Evolutionary conservation across 2,113 vertebrate genomes (phyloP).

Genomic region (Salvelinus alpinus): DNA sequence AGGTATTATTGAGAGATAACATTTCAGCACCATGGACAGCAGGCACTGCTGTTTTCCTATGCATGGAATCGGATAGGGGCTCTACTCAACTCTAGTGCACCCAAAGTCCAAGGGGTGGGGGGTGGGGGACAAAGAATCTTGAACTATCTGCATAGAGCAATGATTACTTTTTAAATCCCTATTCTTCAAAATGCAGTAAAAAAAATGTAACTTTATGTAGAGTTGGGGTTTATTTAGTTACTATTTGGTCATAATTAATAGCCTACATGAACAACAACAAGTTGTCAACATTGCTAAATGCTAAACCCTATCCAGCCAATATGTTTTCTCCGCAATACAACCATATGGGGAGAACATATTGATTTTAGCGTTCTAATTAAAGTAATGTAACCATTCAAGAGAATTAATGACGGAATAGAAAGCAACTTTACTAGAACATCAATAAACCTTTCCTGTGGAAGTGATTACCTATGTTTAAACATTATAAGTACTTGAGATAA

Average conservation of each 20-base stretch:
- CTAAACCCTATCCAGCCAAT: constrained; percentile 21
- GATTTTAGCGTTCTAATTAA: constrained; percentile 38
- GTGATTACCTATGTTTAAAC: too few relatives aligned
- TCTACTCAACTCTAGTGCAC: too few relatives aligned
- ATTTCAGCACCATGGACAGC: constrained; percentile 25
- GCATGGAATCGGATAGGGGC: too few relatives aligned
- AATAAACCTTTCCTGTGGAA: too few relatives aligned
- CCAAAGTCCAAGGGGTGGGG: neutral
- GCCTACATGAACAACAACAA: too few relatives aligned
- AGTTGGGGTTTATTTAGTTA: too few relatives aligned
- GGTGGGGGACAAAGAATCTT: neutral
- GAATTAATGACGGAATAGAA: neutral
- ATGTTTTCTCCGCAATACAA: neutral
- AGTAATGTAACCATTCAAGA: neutral
- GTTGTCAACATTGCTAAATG: too few relatives aligned
- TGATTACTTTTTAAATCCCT: neutral
- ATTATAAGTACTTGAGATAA: too few relatives aligned
- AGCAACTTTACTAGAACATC: neutral
- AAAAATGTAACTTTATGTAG: too few relatives aligned
- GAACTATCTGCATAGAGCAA: neutral
- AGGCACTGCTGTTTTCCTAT: neutral
- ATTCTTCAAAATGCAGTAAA: too few relatives aligned
- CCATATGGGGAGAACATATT: constrained; percentile 33
- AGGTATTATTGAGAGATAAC: constrained; percentile 5
- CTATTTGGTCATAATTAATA: too few relatives aligned